Evolutionary conservation across 2,888 invertebrate species (phyloP).

Genomic region (Caenorhabditis sp.): DNA sequence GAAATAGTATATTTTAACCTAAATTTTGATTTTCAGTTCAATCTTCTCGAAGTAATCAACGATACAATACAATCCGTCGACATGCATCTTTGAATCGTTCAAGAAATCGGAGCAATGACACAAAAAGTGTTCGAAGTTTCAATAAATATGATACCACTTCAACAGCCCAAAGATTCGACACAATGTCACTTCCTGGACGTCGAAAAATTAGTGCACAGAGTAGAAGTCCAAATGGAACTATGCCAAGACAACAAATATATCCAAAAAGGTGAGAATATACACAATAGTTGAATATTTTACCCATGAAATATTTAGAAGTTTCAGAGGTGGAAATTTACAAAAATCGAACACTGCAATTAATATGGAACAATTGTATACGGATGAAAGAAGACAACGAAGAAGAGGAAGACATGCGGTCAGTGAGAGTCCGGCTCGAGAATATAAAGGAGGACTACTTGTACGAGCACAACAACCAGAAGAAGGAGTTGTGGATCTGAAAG

Average conservation of each 20-base stretch:
- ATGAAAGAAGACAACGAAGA: slow-evolving; percentile 37
- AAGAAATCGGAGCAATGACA: slow-evolving; percentile 51
- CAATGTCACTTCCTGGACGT: slow-evolving; percentile 65
- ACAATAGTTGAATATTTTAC: too few relatives aligned
- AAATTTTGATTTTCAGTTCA: slow-evolving; percentile 61
- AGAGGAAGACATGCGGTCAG: slow-evolving; percentile 45
- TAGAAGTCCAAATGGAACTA: slow-evolving; percentile 57
- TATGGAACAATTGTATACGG: slow-evolving; percentile 54
- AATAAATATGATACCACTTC: slow-evolving; percentile 37
- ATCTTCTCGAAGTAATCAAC: slow-evolving; percentile 63
- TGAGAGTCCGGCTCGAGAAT: slow-evolving; percentile 57
- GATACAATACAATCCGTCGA: slow-evolving; percentile 62
- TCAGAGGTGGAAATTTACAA: slow-evolving; percentile 47
- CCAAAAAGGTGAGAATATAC: slow-evolving; percentile 34
- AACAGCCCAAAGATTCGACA: slow-evolving; percentile 50
- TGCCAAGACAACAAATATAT: slow-evolving; percentile 35
- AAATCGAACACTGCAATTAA: slow-evolving; percentile 58
- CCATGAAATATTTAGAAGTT: slow-evolving; percentile 11
- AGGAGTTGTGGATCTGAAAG: slow-evolving; percentile 50
- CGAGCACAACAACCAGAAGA: slow-evolving; percentile 52
- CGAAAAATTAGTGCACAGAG: slow-evolving; percentile 50
- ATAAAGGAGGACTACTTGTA: slow-evolving; percentile 62
- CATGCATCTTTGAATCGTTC: slow-evolving; percentile 61
- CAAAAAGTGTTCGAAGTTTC: slow-evolving; percentile 64
- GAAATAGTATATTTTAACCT: too few relatives aligned